Evolutionary conservation across 37 sponge, comb jelly and placozoan species (phyloP), one percentile per base, ranked within the genome.

Genomic region (Aphrocallistes beatrix): DNA sequence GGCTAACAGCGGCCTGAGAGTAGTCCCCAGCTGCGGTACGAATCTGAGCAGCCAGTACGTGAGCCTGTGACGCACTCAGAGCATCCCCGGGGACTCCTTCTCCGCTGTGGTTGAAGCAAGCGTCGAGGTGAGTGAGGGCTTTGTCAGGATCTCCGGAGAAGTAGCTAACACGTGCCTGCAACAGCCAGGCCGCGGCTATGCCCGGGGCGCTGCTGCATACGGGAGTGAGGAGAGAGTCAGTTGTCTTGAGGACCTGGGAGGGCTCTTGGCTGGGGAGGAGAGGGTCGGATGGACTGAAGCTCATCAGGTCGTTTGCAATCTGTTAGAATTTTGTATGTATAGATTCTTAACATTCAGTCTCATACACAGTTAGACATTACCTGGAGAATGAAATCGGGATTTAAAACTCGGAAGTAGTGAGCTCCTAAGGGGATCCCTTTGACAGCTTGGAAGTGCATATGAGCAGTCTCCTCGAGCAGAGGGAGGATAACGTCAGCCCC

Each of bases 131-230:
- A 1, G 38, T 28, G 21, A 37, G 84, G 38, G 47, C 34, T 23
- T 45, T 38, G 40, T 36, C 36, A 42, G 45, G 83, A 88, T 86
- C 23, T 92, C 97, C 97, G 32, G 92, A 89, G 0, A 94, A 86
- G 84, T 87, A 97, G 42, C 89, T 97, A 83, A 97, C 88, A 82
- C 90, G 90, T n/a, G 98, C 93, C 49, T 90, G 82, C 23, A 91
- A 88, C 86, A 82, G 90, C 10, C 86, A 50, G 1, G 86, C 88
- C 10, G 82, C 49, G 0, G 86, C 50, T 39, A 97, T 81, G 30
- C 94, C 98, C 8, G 95, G 95, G 1, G 91, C 92, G 45, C 87
- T 84, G 30, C 85, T 88, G 0, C 81, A 82, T 21, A 97, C 69
- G 0, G 95, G 92, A 1, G 86, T 89, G 60, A 97, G 85, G 0